Evolutionary conservation across 2,113 vertebrate genomes (phyloP).

Genomic region (Anguilla japonica): DNA sequence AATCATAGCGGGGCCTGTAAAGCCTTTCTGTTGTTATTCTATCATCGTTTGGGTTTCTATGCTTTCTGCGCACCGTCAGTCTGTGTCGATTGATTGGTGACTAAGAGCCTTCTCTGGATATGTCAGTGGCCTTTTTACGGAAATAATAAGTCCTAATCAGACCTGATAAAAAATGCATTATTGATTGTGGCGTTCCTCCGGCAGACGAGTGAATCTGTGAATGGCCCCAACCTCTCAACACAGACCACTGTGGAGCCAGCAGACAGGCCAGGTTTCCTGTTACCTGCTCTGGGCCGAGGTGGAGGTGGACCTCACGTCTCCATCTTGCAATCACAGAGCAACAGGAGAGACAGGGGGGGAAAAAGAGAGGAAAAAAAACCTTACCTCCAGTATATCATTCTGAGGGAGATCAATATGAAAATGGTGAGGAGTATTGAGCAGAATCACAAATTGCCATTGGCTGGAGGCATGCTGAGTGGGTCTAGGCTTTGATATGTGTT

Average conservation of each 20-base stretch:
- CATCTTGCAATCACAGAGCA: not conserved
- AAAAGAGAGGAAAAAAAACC: not conserved
- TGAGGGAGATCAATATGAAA: constrained; percentile 10
- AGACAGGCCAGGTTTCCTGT: constrained; percentile 42
- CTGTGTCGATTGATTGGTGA: constrained; percentile 64
- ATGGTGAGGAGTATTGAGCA: not conserved
- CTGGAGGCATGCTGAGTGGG: not conserved
- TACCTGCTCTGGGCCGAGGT: constrained; percentile 37
- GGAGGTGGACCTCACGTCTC: constrained; percentile 11
- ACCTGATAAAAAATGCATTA: constrained; percentile 59
- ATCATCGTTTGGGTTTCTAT: not conserved
- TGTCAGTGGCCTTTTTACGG: constrained; percentile 58
- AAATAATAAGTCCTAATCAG: constrained; percentile 63
- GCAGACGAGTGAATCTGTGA: constrained; percentile 6
- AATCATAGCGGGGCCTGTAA: constrained; percentile 21
- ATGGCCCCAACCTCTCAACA: not conserved
- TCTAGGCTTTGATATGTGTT: constrained; percentile 16
- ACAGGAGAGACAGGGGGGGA: not conserved
- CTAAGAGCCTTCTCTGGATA: constrained; percentile 57
- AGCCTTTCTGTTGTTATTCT: not conserved
- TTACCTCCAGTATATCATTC: not conserved
- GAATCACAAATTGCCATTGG: not conserved
- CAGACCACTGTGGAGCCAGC: constrained; percentile 31
- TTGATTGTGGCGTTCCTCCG: constrained; percentile 46
- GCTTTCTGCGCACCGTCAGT: constrained; percentile 59